Conservation (phyloP, 2,113 vertebrate genomes). For the Hyperoodon ampullatus region DNA sequence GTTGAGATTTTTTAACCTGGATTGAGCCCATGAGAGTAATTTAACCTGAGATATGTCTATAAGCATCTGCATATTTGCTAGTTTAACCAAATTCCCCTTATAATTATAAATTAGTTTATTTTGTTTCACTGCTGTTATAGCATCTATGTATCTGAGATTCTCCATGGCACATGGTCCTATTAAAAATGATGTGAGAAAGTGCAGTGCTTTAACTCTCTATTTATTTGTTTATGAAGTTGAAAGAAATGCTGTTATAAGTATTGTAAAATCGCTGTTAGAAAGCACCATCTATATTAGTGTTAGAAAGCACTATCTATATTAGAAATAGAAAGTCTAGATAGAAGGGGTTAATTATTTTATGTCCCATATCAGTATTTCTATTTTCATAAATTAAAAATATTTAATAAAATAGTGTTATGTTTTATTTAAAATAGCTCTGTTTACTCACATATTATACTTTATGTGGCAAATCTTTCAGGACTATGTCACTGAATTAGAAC, state of each 20-base stretch:
- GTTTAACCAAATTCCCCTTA: constrained; percentile 20
- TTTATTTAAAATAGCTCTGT: constrained; percentile 61
- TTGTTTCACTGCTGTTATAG: neutral
- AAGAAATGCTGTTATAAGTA: neutral
- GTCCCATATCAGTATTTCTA: constrained; percentile 7
- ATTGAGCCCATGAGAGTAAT: constrained; percentile 19
- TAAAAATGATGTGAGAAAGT: neutral
- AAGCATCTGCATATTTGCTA: neutral
- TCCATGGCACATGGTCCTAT: neutral
- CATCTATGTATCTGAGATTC: neutral
- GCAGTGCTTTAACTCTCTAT: constrained; percentile 55
- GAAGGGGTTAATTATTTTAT: constrained; percentile 58
- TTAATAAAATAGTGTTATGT: constrained; percentile 56
- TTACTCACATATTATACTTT: constrained; percentile 76
- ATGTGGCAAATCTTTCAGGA: constrained; percentile 77
- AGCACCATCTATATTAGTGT: constrained; percentile 11
- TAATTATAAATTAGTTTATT: neutral
- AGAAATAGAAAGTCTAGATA: neutral
- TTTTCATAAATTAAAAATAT: constrained; percentile 42
- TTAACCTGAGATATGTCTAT: constrained; percentile 1
- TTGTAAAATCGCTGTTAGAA: constrained; percentile 48
- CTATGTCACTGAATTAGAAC: constrained; percentile 79
- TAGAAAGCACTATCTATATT: constrained; percentile 27
- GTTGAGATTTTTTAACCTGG: constrained; percentile 45
- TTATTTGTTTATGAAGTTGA: neutral